phyloP scores from a whole-genome alignment of 2,113 vertebrate species.

The Melanocharis versteri region DNA sequence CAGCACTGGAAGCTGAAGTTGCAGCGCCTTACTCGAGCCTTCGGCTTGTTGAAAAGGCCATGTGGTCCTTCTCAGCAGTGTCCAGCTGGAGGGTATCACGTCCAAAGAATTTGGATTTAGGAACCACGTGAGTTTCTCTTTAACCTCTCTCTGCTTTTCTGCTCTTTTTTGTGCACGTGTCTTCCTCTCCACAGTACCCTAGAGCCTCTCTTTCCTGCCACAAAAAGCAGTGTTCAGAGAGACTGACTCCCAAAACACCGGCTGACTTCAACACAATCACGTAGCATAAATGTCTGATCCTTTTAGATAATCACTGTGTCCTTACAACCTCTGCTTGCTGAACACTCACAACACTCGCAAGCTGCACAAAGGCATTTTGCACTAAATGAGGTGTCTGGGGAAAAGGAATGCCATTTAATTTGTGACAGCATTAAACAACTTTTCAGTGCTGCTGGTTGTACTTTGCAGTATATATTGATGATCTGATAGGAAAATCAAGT shows the following conservation, averaged over 20 bases:
- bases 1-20: not conserved
- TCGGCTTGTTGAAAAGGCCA: not conserved
- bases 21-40: not conserved
- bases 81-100: not conserved
- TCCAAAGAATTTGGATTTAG: not conserved
- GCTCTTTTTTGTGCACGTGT: not conserved
- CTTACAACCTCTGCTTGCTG: no score
- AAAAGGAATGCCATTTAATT: not conserved
- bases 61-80: not conserved
- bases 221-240: not conserved
- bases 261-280: rapidly evolving
- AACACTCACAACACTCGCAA: rapidly evolving
- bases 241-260: not conserved
- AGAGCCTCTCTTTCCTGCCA: not conserved
- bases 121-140: not conserved
- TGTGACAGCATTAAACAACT: not conserved
- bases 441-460: not conserved
- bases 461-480: not conserved
- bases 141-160: not conserved
- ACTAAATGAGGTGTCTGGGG: not conserved
- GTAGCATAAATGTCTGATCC: not conserved
- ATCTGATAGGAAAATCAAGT: not conserved
- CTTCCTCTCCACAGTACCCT: not conserved
- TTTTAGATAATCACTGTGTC: not conserved
- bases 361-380: not conserved